phyloP scores from a whole-genome alignment of 30 jellyfish, hydroid and myxozoan genomes.

The Aurelia aurita complex sp. Pacific region DNA sequence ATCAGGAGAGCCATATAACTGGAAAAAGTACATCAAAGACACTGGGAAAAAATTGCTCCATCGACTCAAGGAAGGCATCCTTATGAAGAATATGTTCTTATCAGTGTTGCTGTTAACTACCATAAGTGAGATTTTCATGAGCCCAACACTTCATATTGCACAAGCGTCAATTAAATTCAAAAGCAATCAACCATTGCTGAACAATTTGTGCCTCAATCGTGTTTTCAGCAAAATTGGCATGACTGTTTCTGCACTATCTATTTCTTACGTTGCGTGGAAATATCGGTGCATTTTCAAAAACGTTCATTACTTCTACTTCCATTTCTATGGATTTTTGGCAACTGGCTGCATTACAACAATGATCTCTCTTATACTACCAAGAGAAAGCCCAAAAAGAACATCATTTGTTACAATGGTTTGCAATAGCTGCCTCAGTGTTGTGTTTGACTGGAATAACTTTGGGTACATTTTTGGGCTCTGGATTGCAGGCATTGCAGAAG shows the following conservation, averaged over 20 bases:
- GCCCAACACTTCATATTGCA: conserved; percentile 62
- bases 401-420: conserved; percentile 31
- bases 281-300: conserved; percentile 32
- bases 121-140: conserved; percentile 54
- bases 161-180: conserved; percentile 52
- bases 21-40: conserved; percentile 43
- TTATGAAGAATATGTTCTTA: conserved; percentile 48
- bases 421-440: conserved; percentile 36
- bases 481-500: conserved; percentile 74
- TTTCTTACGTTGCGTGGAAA: conserved; percentile 61
- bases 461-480: conserved; percentile 52
- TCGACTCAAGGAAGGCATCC: conserved; percentile 46
- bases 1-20: conserved; percentile 9
- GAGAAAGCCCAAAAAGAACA: conserved; percentile 28
- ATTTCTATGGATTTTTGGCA: conserved; percentile 68
- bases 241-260: conserved; percentile 58
- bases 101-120: conserved; percentile 45
- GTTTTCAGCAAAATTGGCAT: conserved; percentile 59
- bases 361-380: conserved; percentile 50
- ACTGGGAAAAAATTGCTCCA: conserved; percentile 37
- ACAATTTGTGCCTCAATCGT: conserved; percentile 55
- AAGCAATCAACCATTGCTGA: conserved; percentile 32
- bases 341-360: conserved; percentile 62
- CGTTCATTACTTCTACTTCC: conserved; percentile 63
- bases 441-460: conserved; percentile 46